Evolutionary conservation across 2,113 vertebrate species (phyloP).

Genomic region (Calcarius ornatus): DNA sequence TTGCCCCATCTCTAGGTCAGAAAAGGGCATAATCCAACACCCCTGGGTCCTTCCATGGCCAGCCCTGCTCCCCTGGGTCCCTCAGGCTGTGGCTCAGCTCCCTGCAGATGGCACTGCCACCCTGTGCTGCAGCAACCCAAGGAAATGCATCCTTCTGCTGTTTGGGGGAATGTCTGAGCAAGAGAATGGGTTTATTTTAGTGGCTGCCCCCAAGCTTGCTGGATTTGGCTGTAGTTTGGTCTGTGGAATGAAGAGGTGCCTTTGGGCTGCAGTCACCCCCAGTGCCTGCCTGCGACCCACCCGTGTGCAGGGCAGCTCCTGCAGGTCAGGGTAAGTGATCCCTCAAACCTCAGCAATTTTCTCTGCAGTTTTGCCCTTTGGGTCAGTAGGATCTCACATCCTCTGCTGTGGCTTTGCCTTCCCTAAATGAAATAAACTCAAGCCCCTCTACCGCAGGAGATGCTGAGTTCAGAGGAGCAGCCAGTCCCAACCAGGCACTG

Average conservation of each 20-base stretch:
- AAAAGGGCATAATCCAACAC: background rate
- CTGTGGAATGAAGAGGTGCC: background rate
- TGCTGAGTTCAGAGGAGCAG: background rate
- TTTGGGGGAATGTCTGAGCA: fast-evolving
- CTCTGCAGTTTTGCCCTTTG: background rate
- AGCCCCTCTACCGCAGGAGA: fast-evolving
- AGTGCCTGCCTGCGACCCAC: background rate
- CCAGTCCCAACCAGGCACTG: fast-evolving
- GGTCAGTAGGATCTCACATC: background rate
- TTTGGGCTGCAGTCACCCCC: background rate
- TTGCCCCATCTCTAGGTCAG: background rate
- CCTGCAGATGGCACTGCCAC: background rate
- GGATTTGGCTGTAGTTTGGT: background rate
- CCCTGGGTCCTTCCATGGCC: background rate
- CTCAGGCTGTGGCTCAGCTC: background rate
- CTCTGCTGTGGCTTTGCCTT: background rate
- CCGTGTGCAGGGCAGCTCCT: background rate
- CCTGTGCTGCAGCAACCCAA: background rate
- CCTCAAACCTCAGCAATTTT: background rate
- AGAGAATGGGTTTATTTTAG: fast-evolving
- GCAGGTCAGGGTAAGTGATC: background rate
- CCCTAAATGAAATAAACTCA: background rate
- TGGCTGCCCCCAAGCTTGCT: background rate
- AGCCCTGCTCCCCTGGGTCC: background rate
- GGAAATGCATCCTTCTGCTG: background rate